phyloP scores from a whole-genome alignment of 2,113 vertebrate genomes.

The Alces alces region DNA sequence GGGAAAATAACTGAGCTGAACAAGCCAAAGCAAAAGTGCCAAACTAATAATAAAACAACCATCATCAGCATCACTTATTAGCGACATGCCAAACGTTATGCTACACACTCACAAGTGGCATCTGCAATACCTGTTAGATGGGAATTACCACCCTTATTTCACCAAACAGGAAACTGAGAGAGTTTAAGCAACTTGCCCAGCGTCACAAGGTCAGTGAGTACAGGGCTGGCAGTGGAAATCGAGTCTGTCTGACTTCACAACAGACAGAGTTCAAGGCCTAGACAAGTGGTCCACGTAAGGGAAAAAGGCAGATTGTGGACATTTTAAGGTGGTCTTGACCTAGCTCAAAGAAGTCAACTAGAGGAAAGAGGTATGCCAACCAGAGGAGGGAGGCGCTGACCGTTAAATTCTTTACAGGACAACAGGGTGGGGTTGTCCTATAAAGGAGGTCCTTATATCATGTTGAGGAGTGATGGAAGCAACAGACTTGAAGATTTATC shows the following conservation, averaged over 20 bases:
- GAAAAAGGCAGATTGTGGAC: neutral
- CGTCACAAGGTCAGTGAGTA: neutral
- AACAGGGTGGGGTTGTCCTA: neutral
- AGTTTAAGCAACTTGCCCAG: neutral
- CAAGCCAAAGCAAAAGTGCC: neutral
- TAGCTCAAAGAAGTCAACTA: neutral
- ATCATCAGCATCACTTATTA: neutral
- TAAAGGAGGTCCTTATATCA: neutral
- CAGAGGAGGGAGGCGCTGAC: neutral
- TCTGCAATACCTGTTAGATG: neutral
- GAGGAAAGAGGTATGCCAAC: neutral
- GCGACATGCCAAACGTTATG: too few relatives aligned
- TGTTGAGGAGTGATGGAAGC: neutral
- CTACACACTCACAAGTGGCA: neutral
- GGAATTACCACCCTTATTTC: neutral
- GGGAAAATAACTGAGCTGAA: neutral
- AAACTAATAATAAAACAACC: neutral
- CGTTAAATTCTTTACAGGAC: neutral
- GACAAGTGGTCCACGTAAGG: neutral
- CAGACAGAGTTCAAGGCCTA: neutral
- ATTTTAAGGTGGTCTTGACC: neutral
- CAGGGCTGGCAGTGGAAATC: neutral
- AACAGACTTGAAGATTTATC: neutral
- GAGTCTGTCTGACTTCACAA: neutral
- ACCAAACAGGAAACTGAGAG: neutral